Evolutionary conservation across 2,113 vertebrate species (phyloP).

Genomic region (Eulacestoma nigropectus): DNA sequence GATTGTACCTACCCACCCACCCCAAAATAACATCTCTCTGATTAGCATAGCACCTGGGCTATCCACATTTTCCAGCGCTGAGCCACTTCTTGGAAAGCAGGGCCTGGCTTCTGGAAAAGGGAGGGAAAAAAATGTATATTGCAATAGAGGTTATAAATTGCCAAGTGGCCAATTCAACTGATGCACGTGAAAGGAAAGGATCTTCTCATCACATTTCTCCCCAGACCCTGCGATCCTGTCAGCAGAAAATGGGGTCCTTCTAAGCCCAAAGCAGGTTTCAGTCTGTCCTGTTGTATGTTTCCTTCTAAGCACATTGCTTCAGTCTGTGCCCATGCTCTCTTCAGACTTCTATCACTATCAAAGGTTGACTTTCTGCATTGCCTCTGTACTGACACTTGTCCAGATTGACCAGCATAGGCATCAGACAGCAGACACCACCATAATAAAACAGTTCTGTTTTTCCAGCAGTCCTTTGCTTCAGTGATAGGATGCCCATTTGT

Average conservation of each 20-base stretch:
- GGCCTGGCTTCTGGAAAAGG: neutral
- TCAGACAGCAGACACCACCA: neutral
- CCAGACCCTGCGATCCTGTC: neutral
- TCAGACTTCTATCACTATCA: neutral
- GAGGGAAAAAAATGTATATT: neutral
- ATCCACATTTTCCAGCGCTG: slow-evolving; percentile 40
- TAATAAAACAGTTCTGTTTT: neutral
- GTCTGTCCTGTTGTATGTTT: neutral
- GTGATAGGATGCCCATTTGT: neutral
- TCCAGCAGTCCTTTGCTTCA: neutral
- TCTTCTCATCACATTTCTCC: neutral
- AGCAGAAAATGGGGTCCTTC: neutral
- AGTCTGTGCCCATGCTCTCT: neutral
- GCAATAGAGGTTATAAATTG: slow-evolving; percentile 28
- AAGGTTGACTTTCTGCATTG: neutral
- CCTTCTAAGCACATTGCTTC: neutral
- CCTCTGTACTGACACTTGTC: neutral
- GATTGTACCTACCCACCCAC: slow-evolving; percentile 43
- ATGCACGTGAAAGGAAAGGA: neutral
- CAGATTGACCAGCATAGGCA: neutral
- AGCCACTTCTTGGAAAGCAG: slow-evolving; percentile 34
- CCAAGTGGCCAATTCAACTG: neutral
- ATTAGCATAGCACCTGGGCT: slow-evolving; percentile 59
- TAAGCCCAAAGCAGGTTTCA: neutral
- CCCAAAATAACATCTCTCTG: slow-evolving; percentile 48